Evolutionary conservation across 2,888 invertebrate genomes (phyloP), one percentile per base, ranked within the genome.

Genomic region (Lysandra bellargus): DNA sequence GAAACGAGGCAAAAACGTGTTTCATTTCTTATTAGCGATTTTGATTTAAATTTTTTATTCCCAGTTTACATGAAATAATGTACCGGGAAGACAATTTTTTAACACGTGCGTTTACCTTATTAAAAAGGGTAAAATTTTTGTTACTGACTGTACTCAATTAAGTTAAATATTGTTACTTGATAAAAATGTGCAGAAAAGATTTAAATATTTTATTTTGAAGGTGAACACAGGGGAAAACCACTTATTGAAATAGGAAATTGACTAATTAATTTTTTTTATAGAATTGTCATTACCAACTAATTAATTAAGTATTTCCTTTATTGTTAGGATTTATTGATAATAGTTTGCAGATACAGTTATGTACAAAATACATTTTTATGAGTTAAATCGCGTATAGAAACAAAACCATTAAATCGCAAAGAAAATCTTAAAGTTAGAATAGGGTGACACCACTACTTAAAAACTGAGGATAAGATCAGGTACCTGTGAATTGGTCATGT

Each of bases 401-500:
- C 17, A 1, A 57, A 57, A 57, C 57, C 17, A 17, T 57, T 9
- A 49, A 23, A 1, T 6, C 60, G 6, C 23, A 64, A 69, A 33
- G 33, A 37, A 69, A 23, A 33, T 64, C 64, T 64, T 23, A 23
- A 37, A 37, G 17, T 9, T 69, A 69, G 17, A 69, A 23, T 14
- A 69, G 33, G 69, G 69, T 76, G 53, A 76, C 57, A 76, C 76
- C 76, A 76, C 76, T 76, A 76, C 76, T 57, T 33, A 76, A 30
- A 30, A 76, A 75, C 40, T 23, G 14, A 75, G 57, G 57, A 76
- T 85, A 87, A 89, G 88, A 85, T 85, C 83, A 85, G 88, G 88
- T 95, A 96, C 95, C 95, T 95, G 95, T 87, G 95, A 95, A 92
- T 95, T 95, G 87, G 95, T 95, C 95, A 96, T 96, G 88, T 88